Percentiles rank a stretch among this genome's conserved stretches.
phyloP scores from a whole-genome alignment of 2,797 vertebrate species.

The Hybognathus amarus region DNA sequence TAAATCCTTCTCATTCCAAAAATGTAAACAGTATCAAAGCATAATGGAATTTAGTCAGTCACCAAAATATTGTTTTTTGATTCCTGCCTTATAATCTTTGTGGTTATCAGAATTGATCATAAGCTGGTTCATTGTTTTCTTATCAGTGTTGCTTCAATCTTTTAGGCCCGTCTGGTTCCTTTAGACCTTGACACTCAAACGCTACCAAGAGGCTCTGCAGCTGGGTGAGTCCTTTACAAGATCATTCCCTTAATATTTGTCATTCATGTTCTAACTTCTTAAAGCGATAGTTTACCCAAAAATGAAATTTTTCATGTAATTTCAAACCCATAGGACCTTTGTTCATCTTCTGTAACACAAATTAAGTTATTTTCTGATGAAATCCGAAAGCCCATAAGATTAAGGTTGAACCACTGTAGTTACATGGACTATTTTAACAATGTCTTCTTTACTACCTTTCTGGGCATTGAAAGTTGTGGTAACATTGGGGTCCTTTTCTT shows the following conservation, averaged over 20 bases:
- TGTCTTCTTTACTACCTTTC: too few species aligned
- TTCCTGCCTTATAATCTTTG: neutral
- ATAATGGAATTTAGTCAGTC: neutral
- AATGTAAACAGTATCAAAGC: neutral
- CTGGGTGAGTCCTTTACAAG: slow-evolving; percentile 81
- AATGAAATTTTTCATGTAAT: too few species aligned
- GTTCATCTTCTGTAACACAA: too few species aligned
- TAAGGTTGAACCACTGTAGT: too few species aligned
- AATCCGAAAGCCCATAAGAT: too few species aligned
- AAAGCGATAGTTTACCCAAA: too few species aligned
- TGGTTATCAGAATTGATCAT: neutral
- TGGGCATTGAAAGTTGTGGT: too few species aligned
- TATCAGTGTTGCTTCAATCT: slow-evolving; percentile 31
- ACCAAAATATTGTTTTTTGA: neutral
- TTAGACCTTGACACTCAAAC: slow-evolving; percentile 97
- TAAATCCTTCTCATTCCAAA: neutral
- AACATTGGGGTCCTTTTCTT: neutral
- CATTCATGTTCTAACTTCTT: neutral
- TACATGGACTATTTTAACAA: too few species aligned
- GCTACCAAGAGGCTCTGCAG: slow-evolving; percentile 93
- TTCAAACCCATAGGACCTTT: too few species aligned
- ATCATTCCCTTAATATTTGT: neutral
- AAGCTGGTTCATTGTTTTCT: neutral
- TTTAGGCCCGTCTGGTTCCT: slow-evolving; percentile 92
- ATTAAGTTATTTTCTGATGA: too few species aligned